These are phyloP conservation scores for Cremastinae sp. DNA, from an alignment of 2,888 invertebrate species.

Conservation along the genomic window DNA sequence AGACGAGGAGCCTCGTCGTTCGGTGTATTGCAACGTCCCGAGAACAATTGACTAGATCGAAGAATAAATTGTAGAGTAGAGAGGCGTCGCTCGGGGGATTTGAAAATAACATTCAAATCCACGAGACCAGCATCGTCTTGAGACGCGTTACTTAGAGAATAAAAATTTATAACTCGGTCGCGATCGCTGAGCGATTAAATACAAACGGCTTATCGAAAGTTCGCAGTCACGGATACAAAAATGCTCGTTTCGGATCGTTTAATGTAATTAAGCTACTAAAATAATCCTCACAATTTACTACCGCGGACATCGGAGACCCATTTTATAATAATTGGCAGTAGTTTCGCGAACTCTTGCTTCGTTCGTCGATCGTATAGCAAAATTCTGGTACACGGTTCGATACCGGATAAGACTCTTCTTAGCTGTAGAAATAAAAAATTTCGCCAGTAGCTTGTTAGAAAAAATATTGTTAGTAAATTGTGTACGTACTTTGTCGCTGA, in stretches of 20 bases:
- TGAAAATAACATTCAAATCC: slow-evolving; percentile 46
- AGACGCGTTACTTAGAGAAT: slow-evolving; percentile 10
- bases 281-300: neutral
- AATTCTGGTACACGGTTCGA: slow-evolving; percentile 19
- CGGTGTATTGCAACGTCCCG: slow-evolving; percentile 74
- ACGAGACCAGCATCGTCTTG: slow-evolving; percentile 40
- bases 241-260: slow-evolving; percentile 51
- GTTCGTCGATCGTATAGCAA: slow-evolving; percentile 17
- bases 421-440: slow-evolving; percentile 30
- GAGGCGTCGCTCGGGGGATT: slow-evolving; percentile 54
- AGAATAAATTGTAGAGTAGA: slow-evolving; percentile 62
- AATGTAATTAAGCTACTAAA: slow-evolving; percentile 47
- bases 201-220: slow-evolving; percentile 54
- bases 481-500: slow-evolving; percentile 13
- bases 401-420: slow-evolving; percentile 25
- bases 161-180: slow-evolving; percentile 10
- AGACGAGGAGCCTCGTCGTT: slow-evolving; percentile 59
- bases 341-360: slow-evolving; percentile 34
- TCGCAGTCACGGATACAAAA: slow-evolving; percentile 48
- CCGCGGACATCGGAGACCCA: slow-evolving; percentile 14
- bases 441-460: slow-evolving; percentile 49
- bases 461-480: slow-evolving; percentile 57
- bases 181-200: slow-evolving; percentile 55
- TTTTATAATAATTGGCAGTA: slow-evolving; percentile 57
- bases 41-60: slow-evolving; percentile 77